phyloP scores from a whole-genome alignment of 2,888 invertebrate genomes.

The Melanargia galathea region DNA sequence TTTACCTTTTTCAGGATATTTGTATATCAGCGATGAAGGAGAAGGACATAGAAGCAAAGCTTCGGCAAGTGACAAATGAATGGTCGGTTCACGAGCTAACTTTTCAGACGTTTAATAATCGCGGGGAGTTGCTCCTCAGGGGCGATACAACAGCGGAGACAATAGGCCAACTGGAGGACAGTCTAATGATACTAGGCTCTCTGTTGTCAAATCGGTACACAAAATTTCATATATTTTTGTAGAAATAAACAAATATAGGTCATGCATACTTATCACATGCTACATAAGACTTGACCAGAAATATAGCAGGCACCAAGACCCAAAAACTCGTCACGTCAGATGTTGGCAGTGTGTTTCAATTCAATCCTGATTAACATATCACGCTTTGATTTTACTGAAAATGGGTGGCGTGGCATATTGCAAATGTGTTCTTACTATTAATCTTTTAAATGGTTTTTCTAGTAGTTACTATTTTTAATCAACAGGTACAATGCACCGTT shows the following conservation, averaged over 20 bases:
- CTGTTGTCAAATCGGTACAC: constrained; percentile 92
- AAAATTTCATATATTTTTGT: not conserved
- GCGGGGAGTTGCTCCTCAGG: constrained; percentile 94
- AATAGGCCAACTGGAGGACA: constrained; percentile 96
- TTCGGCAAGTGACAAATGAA: constrained; percentile 96
- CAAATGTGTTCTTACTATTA: too few species aligned
- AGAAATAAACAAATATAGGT: not conserved
- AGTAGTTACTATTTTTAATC: constrained; percentile 38
- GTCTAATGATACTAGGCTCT: constrained; percentile 97
- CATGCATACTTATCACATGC: too few species aligned
- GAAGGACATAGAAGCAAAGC: constrained; percentile 97
- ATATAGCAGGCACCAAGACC: too few species aligned
- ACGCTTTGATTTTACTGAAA: too few species aligned
- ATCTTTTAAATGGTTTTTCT: too few species aligned
- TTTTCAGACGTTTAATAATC: constrained; percentile 96
- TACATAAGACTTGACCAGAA: too few species aligned
- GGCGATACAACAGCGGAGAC: constrained; percentile 98
- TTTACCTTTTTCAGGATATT: constrained; percentile 87
- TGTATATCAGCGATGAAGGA: constrained; percentile 99
- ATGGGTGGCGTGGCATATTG: too few species aligned
- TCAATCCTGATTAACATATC: too few species aligned
- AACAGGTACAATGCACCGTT: constrained; percentile 96
- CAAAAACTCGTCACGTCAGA: too few species aligned
- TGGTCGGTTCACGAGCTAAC: constrained; percentile 97
- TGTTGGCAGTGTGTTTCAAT: too few species aligned